Evolutionary conservation across 2,797 vertebrate species (phyloP).

Genomic region (Echiichthys vipera): DNA sequence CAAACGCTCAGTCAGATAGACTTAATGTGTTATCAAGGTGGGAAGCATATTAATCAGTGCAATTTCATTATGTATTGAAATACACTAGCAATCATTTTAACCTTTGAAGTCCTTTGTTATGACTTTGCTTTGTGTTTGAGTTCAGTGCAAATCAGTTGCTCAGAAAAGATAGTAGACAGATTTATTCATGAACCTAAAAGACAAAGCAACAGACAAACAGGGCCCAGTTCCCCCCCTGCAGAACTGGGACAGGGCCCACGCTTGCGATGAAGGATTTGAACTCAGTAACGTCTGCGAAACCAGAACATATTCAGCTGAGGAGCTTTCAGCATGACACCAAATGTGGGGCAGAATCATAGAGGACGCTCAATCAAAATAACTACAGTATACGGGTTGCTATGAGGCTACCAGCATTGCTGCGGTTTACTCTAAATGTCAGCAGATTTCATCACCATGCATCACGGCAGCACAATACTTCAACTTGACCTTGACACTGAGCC

Average conservation of each 20-base stretch:
- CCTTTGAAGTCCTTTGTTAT: too few species aligned
- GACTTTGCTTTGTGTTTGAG: background rate
- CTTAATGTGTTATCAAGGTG: background rate
- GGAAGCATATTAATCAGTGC: background rate
- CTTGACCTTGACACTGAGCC: constrained; percentile 7
- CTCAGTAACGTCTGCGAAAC: constrained; percentile 21
- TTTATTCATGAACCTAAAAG: constrained; percentile 12
- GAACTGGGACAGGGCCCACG: constrained; percentile 35
- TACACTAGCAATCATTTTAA: background rate
- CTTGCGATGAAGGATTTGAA: constrained; percentile 14
- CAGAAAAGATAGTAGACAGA: background rate
- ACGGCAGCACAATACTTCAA: background rate
- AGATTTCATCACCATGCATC: constrained; percentile 23
- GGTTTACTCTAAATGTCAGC: constrained; percentile 25
- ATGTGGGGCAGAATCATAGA: constrained; percentile 28
- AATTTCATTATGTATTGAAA: background rate
- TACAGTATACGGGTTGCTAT: background rate
- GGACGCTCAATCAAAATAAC: constrained; percentile 9
- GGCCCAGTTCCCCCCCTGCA: background rate
- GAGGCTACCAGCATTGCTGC: background rate
- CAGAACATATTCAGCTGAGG: constrained; percentile 4
- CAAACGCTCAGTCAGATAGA: background rate
- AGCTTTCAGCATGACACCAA: background rate
- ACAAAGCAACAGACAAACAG: background rate
- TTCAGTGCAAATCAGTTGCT: background rate